These are phyloP conservation scores for Kryptolebias ocellatus DNA, from an alignment of 2,797 vertebrate genomes.

Conservation along the genomic window DNA sequence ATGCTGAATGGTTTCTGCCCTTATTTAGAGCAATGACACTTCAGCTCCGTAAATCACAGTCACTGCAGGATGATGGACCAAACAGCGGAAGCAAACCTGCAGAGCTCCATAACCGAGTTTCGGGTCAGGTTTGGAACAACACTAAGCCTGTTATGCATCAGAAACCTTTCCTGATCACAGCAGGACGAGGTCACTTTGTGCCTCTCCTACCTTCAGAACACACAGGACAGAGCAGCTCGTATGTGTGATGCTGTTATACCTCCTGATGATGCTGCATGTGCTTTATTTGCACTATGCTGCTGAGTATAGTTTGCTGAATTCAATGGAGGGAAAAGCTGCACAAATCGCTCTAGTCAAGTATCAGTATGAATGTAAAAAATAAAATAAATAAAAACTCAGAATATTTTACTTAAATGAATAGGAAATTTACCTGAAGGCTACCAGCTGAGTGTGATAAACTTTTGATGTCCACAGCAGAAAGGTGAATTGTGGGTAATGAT, in stretches of 20 bases:
- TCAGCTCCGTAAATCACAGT: constrained; percentile 51
- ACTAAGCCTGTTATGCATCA: constrained; percentile 62
- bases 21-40: constrained; percentile 52
- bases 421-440: too few species aligned
- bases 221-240: background rate
- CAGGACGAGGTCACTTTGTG: constrained; percentile 1
- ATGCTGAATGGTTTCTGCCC: constrained; percentile 29
- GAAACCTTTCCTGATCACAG: constrained; percentile 23
- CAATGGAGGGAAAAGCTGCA: too few species aligned
- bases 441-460: too few species aligned
- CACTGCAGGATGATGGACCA: constrained; percentile 59
- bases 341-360: too few species aligned
- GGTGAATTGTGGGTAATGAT: too few species aligned
- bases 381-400: too few species aligned
- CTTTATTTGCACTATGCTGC: background rate
- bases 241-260: background rate
- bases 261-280: background rate
- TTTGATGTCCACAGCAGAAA: too few species aligned
- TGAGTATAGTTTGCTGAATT: too few species aligned
- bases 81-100: constrained; percentile 42
- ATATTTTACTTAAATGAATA: too few species aligned
- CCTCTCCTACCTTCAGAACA: constrained; percentile 18
- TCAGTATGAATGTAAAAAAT: too few species aligned
- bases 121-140: constrained; percentile 47
- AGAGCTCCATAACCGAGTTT: constrained; percentile 72